Base-by-base conservation (phyloP, 1,140 invertebrate genomes). In the Drosophila nasuta region DNA sequence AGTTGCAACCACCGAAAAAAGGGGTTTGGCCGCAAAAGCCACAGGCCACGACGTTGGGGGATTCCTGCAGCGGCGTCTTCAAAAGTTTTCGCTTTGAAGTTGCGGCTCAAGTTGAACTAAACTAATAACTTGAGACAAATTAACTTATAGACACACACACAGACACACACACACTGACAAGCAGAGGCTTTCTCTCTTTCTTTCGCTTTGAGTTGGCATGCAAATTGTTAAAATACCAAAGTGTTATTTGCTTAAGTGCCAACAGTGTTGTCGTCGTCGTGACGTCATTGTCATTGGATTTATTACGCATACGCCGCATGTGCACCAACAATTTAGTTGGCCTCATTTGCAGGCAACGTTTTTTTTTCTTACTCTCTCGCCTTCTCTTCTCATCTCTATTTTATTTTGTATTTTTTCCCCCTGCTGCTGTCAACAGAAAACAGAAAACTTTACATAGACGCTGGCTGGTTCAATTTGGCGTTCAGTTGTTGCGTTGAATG, bases 11-110 rank as follows among this genome's bases (percentile, higher is more conserved):
- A 57, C 8, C 4, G 15, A 41, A 58, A 75, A 66, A 85, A 77
- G 74, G 77, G 82, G 68, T 77, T 85, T 75, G 46, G 65, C 81
- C 81, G 74, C 81, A 80, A 85, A 83, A 83, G 64, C 73, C 81
- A 51, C 73, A 75, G 68, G 72, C 58, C 48, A 68, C 46, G 63
- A 71, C 72, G 20, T 25, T 25, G 68, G 59, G 65, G 20, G 54
- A 71, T 28, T 33, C 30, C 41, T 30, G 20, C 51, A 45, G 35
- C 41, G 60, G 49, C 38, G 45, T 43, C 60, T 72, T 66, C 3
- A 33, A 51, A 82, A 85, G 81, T 51, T 77, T 80, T 74, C 60
- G 77, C 81, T 85, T 85, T 85, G 81, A 85, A 85, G 77, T 85
- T 74, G 56, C 65, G 35, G 30, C 3, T 41, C 54, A 30, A 56